Percentiles rank a stretch among this genome's conserved stretches.
These are phyloP conservation scores for Trididemnum nubilum DNA, from an alignment of 23 tunicate species.

Conservation along the genomic window DNA sequence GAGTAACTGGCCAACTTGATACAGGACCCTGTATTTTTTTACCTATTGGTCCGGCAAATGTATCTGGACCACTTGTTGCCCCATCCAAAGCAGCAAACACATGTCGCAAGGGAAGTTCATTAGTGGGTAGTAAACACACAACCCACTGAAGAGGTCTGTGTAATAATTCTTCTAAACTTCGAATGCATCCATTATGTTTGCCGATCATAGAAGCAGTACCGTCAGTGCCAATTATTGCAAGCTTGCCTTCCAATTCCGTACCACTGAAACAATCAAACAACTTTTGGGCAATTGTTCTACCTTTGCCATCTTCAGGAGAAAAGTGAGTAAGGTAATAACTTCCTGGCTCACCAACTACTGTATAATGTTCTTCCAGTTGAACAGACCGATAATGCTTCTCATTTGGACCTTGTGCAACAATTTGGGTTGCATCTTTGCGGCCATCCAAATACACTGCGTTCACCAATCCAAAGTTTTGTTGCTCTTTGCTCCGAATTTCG, in stretches of 20 bases:
- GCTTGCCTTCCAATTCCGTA: slow-evolving; percentile 4
- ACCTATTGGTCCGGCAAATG: slow-evolving; percentile 27
- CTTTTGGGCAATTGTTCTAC: slow-evolving; percentile 9
- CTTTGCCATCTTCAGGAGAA: slow-evolving; percentile 24
- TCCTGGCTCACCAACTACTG: slow-evolving; percentile 27
- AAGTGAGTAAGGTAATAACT: slow-evolving; percentile 31
- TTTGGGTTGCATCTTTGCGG: slow-evolving; percentile 23
- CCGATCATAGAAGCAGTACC: slow-evolving; percentile 38
- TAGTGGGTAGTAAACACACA: no score
- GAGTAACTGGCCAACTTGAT: slow-evolving; percentile 21
- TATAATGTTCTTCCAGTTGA: slow-evolving; percentile 18
- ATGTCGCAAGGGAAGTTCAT: no score
- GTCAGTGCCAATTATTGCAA: slow-evolving; percentile 8
- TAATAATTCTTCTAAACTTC: no score
- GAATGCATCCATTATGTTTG: slow-evolving; percentile 16
- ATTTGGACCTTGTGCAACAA: slow-evolving; percentile 20
- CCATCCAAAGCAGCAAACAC: slow-evolving; percentile 29
- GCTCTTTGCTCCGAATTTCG: neutral
- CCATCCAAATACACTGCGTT: slow-evolving; percentile 14
- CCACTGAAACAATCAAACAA: neutral
- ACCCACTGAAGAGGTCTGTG: no score
- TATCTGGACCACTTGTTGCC: slow-evolving; percentile 20
- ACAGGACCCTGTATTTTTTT: no score
- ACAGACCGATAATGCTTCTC: neutral
- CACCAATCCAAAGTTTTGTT: slow-evolving; percentile 1